A percentile compares a stretch with the other conserved stretches of the same genome.
Conservation (phyloP, 35 echinoderm and acorn worm species). For the Ophioderma brevispina region DNA sequence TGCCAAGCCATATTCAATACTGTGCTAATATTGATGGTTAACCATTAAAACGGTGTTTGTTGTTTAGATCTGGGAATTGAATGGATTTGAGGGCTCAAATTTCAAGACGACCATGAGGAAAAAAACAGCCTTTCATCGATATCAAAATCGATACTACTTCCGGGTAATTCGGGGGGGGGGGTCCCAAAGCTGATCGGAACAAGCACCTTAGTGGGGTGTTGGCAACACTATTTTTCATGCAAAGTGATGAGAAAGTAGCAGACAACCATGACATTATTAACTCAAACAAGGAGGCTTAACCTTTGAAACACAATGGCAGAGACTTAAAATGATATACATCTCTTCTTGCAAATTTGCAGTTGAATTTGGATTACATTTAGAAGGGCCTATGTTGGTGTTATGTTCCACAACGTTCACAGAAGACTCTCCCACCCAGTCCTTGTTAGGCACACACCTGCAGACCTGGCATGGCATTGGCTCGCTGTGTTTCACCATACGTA, state of each 20-base stretch:
- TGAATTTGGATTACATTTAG: background rate
- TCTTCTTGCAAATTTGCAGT: background rate
- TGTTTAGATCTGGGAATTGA: too few relatives aligned
- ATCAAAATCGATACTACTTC: too few relatives aligned
- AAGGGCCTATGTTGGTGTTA: background rate
- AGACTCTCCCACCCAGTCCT: conserved; percentile 34
- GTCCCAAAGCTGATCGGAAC: too few relatives aligned
- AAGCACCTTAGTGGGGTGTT: too few relatives aligned
- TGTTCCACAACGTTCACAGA: conserved; percentile 53
- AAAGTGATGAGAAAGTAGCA: background rate
- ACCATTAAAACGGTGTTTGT: too few relatives aligned
- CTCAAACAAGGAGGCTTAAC: background rate
- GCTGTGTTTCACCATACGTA: conserved; percentile 64
- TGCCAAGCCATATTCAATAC: too few relatives aligned
- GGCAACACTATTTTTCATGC: background rate
- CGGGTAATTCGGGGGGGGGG: too few relatives aligned
- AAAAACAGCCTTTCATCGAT: too few relatives aligned
- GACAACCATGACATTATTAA: background rate
- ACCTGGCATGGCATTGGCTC: conserved; percentile 50
- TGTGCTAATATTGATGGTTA: too few relatives aligned
- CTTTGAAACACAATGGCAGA: background rate
- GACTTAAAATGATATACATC: background rate
- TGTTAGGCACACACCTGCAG: conserved; percentile 52
- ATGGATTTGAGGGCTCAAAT: too few relatives aligned
- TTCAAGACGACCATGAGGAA: too few relatives aligned